These are phyloP conservation scores for Siniperca scherzeri DNA, from an alignment of 2,797 vertebrate species.

Conservation along the genomic window DNA sequence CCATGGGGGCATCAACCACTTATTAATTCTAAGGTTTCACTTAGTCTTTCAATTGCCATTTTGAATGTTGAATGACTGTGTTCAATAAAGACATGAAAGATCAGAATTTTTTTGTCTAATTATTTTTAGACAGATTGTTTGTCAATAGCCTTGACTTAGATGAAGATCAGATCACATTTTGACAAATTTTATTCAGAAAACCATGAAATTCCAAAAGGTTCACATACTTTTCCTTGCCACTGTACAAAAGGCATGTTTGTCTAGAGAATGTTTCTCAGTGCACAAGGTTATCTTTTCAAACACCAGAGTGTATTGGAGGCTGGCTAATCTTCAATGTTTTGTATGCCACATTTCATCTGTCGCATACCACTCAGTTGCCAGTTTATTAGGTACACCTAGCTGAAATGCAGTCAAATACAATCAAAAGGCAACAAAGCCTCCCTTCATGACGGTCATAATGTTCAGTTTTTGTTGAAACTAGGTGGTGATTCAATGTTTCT, in stretches of 20 bases:
- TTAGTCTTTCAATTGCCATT: too few species aligned
- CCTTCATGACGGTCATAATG: neutral
- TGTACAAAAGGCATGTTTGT: neutral
- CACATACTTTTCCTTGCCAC: too few species aligned
- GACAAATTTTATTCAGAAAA: too few species aligned
- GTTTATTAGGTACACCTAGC: neutral
- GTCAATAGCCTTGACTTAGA: too few species aligned
- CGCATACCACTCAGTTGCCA: neutral
- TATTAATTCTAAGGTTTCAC: too few species aligned
- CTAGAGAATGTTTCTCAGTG: neutral
- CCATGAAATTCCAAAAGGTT: too few species aligned
- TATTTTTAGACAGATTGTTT: too few species aligned
- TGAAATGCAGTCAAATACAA: neutral
- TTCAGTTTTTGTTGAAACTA: neutral
- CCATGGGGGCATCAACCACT: too few species aligned
- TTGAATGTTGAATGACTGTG: too few species aligned
- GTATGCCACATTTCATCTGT: neutral
- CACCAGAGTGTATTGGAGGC: neutral
- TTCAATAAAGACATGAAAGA: too few species aligned
- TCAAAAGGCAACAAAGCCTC: neutral
- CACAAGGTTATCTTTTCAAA: neutral
- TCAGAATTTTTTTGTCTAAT: too few species aligned
- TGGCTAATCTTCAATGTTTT: conserved; percentile 3
- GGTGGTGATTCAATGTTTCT: neutral
- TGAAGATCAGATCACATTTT: too few species aligned